Evolutionary conservation across 1,140 invertebrate genomes (phyloP).

Genomic region (Brachionus paranguensis): DNA sequence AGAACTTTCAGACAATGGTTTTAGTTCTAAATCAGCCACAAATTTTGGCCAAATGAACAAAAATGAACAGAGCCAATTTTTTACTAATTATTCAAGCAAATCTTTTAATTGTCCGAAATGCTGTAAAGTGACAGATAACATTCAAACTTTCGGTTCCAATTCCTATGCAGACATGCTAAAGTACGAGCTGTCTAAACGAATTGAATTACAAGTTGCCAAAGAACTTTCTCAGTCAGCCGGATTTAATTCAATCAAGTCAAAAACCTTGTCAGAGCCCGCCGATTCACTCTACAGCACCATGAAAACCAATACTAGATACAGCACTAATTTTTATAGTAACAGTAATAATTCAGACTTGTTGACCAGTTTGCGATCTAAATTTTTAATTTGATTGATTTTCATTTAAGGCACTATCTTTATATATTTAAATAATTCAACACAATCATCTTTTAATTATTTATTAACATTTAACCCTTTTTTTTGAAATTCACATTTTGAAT

Average conservation of each 20-base stretch:
- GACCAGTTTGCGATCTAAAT: conserved; percentile 9
- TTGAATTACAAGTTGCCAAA: conserved; percentile 28
- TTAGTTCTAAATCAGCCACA: neutral
- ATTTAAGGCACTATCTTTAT: neutral
- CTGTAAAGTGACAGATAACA: neutral
- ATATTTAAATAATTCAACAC: neutral
- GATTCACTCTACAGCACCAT: conserved; percentile 21
- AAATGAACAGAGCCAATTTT: conserved; percentile 24
- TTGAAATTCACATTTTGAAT: neutral
- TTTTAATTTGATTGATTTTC: neutral
- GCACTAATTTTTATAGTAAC: conserved; percentile 5
- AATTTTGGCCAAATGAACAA: conserved; percentile 5
- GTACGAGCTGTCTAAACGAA: conserved; percentile 8
- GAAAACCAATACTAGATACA: conserved; percentile 23
- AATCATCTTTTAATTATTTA: neutral
- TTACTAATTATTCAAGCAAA: conserved; percentile 5
- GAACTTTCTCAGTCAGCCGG: conserved; percentile 9
- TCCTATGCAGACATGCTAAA: conserved; percentile 29
- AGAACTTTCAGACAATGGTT: neutral
- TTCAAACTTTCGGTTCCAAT: neutral
- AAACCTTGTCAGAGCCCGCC: neutral
- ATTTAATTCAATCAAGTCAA: conserved; percentile 24
- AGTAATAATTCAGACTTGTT: conserved; percentile 35
- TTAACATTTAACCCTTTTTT: neutral
- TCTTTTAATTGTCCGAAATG: conserved; percentile 20